Percentiles rank a stretch among this genome's conserved stretches.
Evolutionary conservation across 1,140 invertebrate genomes (phyloP).

Genomic region (Anadara kagoshimensis): DNA sequence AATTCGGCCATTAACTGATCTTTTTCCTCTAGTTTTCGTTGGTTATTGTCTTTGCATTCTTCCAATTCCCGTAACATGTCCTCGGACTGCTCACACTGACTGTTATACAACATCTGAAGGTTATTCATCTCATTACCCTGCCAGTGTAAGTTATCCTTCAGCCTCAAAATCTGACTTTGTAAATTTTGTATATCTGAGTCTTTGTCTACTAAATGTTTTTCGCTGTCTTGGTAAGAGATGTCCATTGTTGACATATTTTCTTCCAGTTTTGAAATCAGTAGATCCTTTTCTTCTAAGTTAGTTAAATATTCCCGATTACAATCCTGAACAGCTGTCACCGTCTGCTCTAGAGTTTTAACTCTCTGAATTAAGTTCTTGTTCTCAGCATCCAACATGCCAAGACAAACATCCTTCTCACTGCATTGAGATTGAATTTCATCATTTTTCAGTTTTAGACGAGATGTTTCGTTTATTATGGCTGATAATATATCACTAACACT

Average conservation of each 20-base stretch:
- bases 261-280: slow-evolving; percentile 28
- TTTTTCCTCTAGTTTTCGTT: slow-evolving; percentile 22
- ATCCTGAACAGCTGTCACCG: too few relatives aligned
- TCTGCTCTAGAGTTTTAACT: too few relatives aligned
- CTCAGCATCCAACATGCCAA: too few relatives aligned
- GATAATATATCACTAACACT: too few relatives aligned
- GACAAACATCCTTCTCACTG: too few relatives aligned
- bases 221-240: neutral
- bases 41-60: slow-evolving; percentile 21
- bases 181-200: slow-evolving; percentile 29
- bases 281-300: slow-evolving; percentile 28
- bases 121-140: slow-evolving; percentile 43
- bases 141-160: slow-evolving; percentile 43
- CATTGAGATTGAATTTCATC: too few relatives aligned
- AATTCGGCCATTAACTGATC: slow-evolving; percentile 24
- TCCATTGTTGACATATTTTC: neutral
- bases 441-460: too few relatives aligned
- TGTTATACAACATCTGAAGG: slow-evolving; percentile 41
- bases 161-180: slow-evolving; percentile 35
- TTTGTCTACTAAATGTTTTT: slow-evolving; percentile 19
- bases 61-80: slow-evolving; percentile 29
- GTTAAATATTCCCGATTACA: too few relatives aligned
- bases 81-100: slow-evolving; percentile 44
- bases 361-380: too few relatives aligned
- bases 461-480: too few relatives aligned